Conservation (phyloP, 2,797 vertebrate genomes). For the Hozukius guyotensis region DNA sequence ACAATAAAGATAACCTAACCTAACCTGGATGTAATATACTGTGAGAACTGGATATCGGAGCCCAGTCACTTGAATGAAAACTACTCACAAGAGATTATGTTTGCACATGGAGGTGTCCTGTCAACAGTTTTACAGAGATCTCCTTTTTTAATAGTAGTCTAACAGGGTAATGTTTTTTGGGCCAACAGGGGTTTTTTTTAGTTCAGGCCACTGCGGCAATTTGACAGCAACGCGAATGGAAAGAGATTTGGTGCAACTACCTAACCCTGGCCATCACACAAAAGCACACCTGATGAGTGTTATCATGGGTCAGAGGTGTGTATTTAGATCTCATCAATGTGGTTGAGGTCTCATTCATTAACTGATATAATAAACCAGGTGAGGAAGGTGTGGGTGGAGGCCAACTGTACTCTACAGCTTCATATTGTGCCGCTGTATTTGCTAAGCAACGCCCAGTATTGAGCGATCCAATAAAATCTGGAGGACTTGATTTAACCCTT, state of each 20-base stretch:
- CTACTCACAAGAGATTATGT: neutral
- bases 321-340: neutral
- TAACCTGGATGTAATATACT: too few species aligned
- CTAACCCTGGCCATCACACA: neutral
- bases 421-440: neutral
- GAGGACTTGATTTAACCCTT: neutral
- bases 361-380: neutral
- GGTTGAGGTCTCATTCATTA: neutral
- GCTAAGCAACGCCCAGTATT: neutral
- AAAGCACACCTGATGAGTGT: neutral
- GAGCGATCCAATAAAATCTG: neutral
- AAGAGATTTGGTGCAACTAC: fast-evolving
- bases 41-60: neutral
- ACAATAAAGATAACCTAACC: too few species aligned
- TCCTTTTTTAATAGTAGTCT: neutral
- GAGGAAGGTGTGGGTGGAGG: neutral
- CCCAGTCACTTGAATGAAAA: neutral
- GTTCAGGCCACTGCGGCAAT: fast-evolving
- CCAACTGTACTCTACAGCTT: neutral
- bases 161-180: too few species aligned
- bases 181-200: fast-evolving
- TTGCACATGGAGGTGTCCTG: neutral
- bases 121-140: neutral
- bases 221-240: neutral
- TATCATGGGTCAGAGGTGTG: neutral